Evolutionary conservation across 2,113 vertebrate species (phyloP).

Genomic region (Amia ocellicauda): DNA sequence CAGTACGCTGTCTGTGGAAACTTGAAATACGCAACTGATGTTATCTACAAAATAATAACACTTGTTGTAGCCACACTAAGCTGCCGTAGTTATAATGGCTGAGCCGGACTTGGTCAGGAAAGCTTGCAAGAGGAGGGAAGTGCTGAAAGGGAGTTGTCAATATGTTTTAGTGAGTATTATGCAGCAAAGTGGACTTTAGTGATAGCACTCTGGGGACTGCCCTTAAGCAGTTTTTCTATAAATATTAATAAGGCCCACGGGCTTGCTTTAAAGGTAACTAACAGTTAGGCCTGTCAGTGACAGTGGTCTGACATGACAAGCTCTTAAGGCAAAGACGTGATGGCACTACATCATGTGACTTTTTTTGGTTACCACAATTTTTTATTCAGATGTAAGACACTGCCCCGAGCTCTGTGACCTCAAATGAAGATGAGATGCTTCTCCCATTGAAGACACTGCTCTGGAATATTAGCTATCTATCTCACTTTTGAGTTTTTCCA

Average conservation of each 20-base stretch:
- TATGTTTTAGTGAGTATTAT: constrained; percentile 62
- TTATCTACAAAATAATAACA: not conserved
- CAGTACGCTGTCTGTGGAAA: not conserved
- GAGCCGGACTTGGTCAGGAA: constrained; percentile 25
- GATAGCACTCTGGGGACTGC: constrained; percentile 63
- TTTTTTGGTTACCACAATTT: constrained; percentile 42
- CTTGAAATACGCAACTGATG: not conserved
- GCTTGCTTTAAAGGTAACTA: constrained; percentile 64
- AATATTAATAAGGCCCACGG: constrained; percentile 68
- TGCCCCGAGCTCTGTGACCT: constrained; percentile 21
- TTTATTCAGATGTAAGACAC: constrained; percentile 34
- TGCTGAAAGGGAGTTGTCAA: constrained; percentile 57
- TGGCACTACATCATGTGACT: constrained; percentile 54
- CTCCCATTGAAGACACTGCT: too few species aligned
- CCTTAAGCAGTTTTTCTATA: constrained; percentile 66
- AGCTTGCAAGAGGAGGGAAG: constrained; percentile 23
- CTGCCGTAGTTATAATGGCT: constrained; percentile 33
- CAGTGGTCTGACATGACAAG: constrained; percentile 54
- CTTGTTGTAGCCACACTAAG: constrained; percentile 35
- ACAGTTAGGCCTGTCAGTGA: constrained; percentile 56
- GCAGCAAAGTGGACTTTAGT: constrained; percentile 43
- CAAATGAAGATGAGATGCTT: too few species aligned
- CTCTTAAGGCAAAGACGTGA: constrained; percentile 48
- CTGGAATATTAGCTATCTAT: too few species aligned
- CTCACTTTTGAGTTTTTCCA: too few species aligned